Evolutionary conservation across 2,797 vertebrate genomes (phyloP), one percentile per base, ranked within the genome.

Genomic region (Myiotriccus ornatus): DNA sequence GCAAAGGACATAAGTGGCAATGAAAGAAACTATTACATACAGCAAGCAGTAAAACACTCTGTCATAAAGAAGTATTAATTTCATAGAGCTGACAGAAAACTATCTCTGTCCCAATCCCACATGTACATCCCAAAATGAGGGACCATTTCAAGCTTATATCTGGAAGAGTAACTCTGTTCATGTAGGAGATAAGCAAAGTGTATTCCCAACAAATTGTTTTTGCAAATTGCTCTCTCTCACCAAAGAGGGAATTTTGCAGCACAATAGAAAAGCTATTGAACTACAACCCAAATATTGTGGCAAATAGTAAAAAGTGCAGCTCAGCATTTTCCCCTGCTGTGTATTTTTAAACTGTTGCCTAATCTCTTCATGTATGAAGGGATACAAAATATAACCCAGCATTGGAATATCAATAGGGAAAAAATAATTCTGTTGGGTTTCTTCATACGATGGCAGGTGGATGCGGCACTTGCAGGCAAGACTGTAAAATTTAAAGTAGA

Each of bases 31-130:
- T 79, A 21, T 81, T 83, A 55, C 47, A 44, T 50, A 41, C 6
- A 86, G 76, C 35, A 83, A 84, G 83, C 69, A 92, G 69, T 64
- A 52, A 84, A 94, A 84, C 39, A 56, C 79, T 86, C 76, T 89
- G 65, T 74, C 76, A 67, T 34, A 78, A 73, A 73, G 74, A 67
- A 68, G 52, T 24, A 84, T 85, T 92, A 76, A 95, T 92, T 96
- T 85, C 71, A 62, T 0, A 78, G 49, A 81, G 53, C 78, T 85
- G 89, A 79, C 73, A 78, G 79, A 83, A 95, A 88, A 77, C 32
- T 69, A n/a, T 43, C 57, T 79, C 37, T 76, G 74, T 47, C 70
- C 37, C 74, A 52, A 23, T 79, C 52, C 70, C 78, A 77, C 90
- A 84, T 3, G 12, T 32, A 70, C 10, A 2, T 70, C 70, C 73